Base-by-base conservation (phyloP, 1,140 invertebrate species). In the Nebria ingens region DNA sequence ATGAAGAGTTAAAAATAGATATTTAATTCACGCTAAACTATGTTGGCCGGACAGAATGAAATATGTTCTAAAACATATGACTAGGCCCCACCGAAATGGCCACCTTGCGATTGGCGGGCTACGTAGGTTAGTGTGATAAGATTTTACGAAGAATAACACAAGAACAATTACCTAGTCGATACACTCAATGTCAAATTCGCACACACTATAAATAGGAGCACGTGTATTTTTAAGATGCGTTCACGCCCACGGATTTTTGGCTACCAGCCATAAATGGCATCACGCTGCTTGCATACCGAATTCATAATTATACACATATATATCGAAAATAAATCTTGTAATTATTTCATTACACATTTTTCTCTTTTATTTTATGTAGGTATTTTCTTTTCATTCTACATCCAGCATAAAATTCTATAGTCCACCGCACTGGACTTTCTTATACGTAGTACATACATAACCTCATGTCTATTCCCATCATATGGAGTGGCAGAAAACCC, bases 181-280 rank as follows among this genome's bases (percentile, higher is more conserved):
- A 17, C 3, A 45, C 9, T 45, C 40, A 45, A 45, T 45, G 40
- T 45, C 40, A 45, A 17, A 45, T 45, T 4, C 40, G 40, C 9
- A 45, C 4, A 12, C 40, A 17, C 40, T 45, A 45, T 45, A 12
- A 12, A 12, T 45, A 17, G 9, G 9, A 4, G 40, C 40, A 45
- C 40, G 40, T 45, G 40, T 45, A 45, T 45, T 45, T 45, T 45
- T 45, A 45, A 45, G 40, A 45, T 45, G 40, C 40, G 40, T 17
- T 45, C 9, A 45, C 15, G 40, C 40, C 40, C 17, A 45, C 40
- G 40, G 9, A 6, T 11, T 45, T 45, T 45, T 45, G 40, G 40
- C 40, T 45, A 12, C 9, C 40, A 45, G 40, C 40, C 40, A 45
- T 45, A 12, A 12, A 45, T 45, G 40, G 40, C 6, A 12, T 11